phyloP scores from a whole-genome alignment of 2,888 invertebrate species.

The Tipula unca region DNA sequence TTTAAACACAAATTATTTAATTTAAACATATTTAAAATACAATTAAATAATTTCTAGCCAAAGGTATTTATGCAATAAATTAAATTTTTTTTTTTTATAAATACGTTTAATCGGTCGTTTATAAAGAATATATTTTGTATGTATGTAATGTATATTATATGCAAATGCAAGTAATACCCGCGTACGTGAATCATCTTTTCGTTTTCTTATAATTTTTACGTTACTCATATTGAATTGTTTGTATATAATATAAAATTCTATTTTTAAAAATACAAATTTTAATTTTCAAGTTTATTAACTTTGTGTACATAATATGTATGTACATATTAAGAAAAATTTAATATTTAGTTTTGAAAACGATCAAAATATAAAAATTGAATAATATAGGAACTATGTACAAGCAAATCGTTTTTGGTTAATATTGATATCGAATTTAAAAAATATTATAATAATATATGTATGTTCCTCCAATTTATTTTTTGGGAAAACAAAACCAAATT shows the following conservation, averaged over 20 bases:
- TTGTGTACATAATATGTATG: neutral
- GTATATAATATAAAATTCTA: neutral
- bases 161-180: neutral
- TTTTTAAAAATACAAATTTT: neutral
- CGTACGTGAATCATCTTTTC: neutral
- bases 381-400: neutral
- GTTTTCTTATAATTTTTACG: neutral
- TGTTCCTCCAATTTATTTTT: neutral
- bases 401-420: neutral
- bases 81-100: neutral
- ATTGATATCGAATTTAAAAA: neutral
- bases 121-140: neutral
- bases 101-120: neutral
- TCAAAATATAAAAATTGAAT: neutral
- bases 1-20: neutral
- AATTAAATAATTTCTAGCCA: neutral
- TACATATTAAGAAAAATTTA: neutral
- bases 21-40: neutral
- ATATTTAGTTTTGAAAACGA: neutral
- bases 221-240: neutral
- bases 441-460: neutral
- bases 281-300: constrained; percentile 9
- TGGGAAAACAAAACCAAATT: neutral
- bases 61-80: neutral
- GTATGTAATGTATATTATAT: too few relatives aligned